phyloP scores from a whole-genome alignment of 2,113 vertebrate species.

The Dicentrarchus labrax region DNA sequence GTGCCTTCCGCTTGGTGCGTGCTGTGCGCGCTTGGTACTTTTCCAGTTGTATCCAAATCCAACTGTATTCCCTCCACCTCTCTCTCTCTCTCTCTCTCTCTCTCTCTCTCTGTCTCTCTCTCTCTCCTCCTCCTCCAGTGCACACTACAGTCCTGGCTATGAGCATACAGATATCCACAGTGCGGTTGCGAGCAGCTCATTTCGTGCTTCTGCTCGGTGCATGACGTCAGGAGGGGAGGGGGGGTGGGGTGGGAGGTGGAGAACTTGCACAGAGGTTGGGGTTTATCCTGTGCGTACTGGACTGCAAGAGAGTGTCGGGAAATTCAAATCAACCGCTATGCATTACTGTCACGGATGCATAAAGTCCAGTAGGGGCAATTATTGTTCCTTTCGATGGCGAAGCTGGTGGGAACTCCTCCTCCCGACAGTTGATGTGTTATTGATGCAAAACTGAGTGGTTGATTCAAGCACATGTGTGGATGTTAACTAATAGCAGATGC shows the following conservation, averaged over 20 bases:
- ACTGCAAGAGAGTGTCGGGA: conserved; percentile 56
- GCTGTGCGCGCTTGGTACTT: conserved; percentile 71
- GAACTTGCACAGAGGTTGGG: conserved; percentile 72
- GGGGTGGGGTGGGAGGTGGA: conserved; percentile 58
- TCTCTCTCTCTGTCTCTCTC: conserved; percentile 26
- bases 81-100: conserved; percentile 32
- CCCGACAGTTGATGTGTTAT: background rate
- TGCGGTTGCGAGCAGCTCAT: conserved; percentile 84
- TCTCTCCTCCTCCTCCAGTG: conserved; percentile 52
- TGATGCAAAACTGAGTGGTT: background rate
- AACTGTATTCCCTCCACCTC: conserved; percentile 76
- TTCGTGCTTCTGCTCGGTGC: conserved; percentile 80
- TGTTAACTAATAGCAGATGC: background rate
- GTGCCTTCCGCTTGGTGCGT: conserved; percentile 66
- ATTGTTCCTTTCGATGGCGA: background rate
- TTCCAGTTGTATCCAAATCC: conserved; percentile 80
- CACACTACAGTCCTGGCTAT: conserved; percentile 74
- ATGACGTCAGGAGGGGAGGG: conserved; percentile 88
- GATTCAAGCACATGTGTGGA: background rate
- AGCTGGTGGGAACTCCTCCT: background rate
- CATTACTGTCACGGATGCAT: conserved; percentile 36
- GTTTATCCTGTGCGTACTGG: conserved; percentile 64
- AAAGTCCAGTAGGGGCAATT: background rate
- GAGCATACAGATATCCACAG: conserved; percentile 84
- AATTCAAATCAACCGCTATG: conserved; percentile 57